Evolutionary conservation across 30 jellyfish, hydroid and myxozoan species (phyloP), one percentile per base, ranked within the genome.

Genomic region (Aurelia sp.): DNA sequence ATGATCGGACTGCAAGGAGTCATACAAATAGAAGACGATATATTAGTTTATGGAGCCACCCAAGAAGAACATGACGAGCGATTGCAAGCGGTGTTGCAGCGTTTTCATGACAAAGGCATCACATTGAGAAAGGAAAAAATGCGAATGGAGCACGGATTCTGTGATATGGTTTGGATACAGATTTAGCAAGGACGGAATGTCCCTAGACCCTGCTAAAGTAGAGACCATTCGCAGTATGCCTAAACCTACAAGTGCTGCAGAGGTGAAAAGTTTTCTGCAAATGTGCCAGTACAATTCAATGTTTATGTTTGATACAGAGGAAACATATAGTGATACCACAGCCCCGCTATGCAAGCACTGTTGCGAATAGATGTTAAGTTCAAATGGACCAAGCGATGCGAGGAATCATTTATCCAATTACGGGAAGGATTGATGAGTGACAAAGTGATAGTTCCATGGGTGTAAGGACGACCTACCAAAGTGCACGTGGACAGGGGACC

Each of bases 381-480:
- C 71, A 27, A 35, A n/a, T 73, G 85, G 85, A 57, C 63, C 48
- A 27, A 11, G 41, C 71, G 66, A 57, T 57, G 66, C 66, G 22
- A 58, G 88, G 79, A 76, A 27, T 60, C 88, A 41, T 76, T 76
- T 63, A 41, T 4, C 21, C 44, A 57, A 33, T 63, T 76, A 19
- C 57, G 62, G 66, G 64, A 76, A 13, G 88, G 62, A 21, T 61
- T 76, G 21, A 17, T 50, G 41, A 76, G 88, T 63, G 88, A 76
- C 59, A 57, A 41, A 37, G 86, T 75, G 40, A 76, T 76, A 53
- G 79, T 85, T 15, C 88, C 78, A 31, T 76, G 88, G 79, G 88
- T 71, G 41, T 62, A 60, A 52, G 61, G 66, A 60, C 30, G 88
- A 11, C 50, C 59, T 47, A 76, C 88, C 19, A 62, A 76, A 62